These are phyloP conservation scores for Ctenicera cuprea DNA, from an alignment of 2,888 invertebrate species.

Conservation along the genomic window DNA sequence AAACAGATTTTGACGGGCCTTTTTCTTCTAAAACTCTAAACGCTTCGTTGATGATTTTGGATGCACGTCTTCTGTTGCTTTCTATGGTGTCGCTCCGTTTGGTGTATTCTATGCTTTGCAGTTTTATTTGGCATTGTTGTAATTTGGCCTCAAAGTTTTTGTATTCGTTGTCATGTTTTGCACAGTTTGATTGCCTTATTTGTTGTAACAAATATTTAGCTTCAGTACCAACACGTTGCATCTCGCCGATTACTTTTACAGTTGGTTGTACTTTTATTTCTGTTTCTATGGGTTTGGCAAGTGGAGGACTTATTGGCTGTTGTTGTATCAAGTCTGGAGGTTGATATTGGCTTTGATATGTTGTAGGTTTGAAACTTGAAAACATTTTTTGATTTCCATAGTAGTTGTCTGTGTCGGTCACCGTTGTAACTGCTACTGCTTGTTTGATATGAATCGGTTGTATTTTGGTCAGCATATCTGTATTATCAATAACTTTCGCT, in stretches of 20 bases:
- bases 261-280: conserved; percentile 45
- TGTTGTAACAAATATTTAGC: conserved; percentile 41
- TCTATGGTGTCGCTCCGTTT: conserved; percentile 44
- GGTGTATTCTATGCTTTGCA: conserved; percentile 35
- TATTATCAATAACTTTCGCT: conserved; percentile 16
- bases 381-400: not conserved
- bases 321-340: conserved; percentile 29
- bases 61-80: conserved; percentile 37
- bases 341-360: not conserved
- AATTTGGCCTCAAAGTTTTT: conserved; percentile 29
- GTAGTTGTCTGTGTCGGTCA: not conserved
- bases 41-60: conserved; percentile 36
- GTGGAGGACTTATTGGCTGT: not conserved
- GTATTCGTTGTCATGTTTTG: conserved; percentile 37
- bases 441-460: not conserved
- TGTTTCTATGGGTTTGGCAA: conserved; percentile 11
- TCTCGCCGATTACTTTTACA: conserved; percentile 42
- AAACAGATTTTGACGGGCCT: not conserved
- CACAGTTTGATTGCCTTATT: conserved; percentile 36
- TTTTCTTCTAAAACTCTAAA: conserved; percentile 31
- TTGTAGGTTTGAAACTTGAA: not conserved
- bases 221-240: conserved; percentile 41
- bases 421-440: too few species aligned
- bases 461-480: conserved; percentile 1
- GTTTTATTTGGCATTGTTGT: conserved; percentile 14